Evolutionary conservation across 1,140 invertebrate species (phyloP).

Genomic region (Sycobia sp.): DNA sequence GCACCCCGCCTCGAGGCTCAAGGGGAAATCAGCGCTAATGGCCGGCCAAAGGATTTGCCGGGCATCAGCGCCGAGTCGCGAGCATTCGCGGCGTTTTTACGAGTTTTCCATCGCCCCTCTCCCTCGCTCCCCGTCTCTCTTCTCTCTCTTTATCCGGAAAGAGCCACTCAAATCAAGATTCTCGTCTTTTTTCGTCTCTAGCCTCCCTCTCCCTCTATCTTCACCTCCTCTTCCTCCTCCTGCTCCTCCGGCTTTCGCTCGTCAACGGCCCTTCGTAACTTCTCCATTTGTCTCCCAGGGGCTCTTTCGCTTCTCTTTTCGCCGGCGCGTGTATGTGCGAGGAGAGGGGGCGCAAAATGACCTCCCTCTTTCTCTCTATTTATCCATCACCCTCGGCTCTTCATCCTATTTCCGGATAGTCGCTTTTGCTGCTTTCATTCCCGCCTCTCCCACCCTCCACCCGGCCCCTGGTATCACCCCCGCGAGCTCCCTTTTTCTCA

Average conservation of each 20-base stretch:
- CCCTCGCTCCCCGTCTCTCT: too few relatives aligned
- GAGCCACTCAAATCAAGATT: conserved; percentile 19
- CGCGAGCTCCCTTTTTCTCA: neutral
- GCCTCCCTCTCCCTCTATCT: too few relatives aligned
- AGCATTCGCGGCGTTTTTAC: neutral
- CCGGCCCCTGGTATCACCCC: too few relatives aligned
- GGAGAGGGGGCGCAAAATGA: too few relatives aligned
- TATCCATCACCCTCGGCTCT: neutral
- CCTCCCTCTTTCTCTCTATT: neutral
- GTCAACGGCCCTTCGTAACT: neutral
- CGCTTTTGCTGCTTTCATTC: too few relatives aligned
- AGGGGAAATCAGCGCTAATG: conserved; percentile 7
- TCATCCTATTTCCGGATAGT: neutral
- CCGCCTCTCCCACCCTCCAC: too few relatives aligned
- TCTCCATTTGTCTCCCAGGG: conserved; percentile 4
- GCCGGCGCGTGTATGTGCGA: neutral
- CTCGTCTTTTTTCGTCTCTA: neutral
- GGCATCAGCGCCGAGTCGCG: neutral
- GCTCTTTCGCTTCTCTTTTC: neutral
- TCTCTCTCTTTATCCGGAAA: too few relatives aligned
- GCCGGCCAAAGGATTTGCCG: conserved; percentile 5
- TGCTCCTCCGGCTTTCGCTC: too few relatives aligned
- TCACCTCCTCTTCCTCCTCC: too few relatives aligned
- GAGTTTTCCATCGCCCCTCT: neutral
- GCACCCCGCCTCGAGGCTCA: neutral